phyloP scores from a whole-genome alignment of 2,113 vertebrate genomes.

The Myocastor coypus region DNA sequence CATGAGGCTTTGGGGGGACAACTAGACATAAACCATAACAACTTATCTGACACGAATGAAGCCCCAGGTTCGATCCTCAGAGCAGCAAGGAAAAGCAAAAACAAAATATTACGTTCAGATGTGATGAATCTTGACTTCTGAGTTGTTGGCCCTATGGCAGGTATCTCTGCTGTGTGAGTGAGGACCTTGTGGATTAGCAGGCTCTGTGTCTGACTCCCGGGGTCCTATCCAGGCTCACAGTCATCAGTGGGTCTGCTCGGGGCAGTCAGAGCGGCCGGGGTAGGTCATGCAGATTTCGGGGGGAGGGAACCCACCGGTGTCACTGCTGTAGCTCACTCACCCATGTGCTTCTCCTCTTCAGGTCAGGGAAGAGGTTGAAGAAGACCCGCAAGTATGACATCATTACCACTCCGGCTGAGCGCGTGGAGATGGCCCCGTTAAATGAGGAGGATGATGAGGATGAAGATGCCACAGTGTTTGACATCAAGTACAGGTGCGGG shows the following conservation, averaged over 20 bases:
- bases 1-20: too few species aligned
- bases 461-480: conserved; percentile 96
- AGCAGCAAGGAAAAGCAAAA: background rate
- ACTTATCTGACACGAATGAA: background rate
- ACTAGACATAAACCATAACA: too few species aligned
- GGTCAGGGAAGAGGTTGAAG: conserved; percentile 93
- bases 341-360: conserved; percentile 70
- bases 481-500: conserved; percentile 96
- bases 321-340: background rate
- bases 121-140: background rate
- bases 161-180: background rate
- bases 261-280: background rate
- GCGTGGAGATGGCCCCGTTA: conserved; percentile 97
- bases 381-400: conserved; percentile 98
- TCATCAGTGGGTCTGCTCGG: background rate
- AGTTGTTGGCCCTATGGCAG: background rate
- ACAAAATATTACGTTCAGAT: too few species aligned
- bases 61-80: background rate
- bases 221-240: background rate
- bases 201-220: background rate
- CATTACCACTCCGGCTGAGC: conserved; percentile 96
- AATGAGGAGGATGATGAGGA: conserved; percentile 95
- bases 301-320: background rate
- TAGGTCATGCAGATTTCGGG: fast-evolving
- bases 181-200: fast-evolving